Percentiles rank a stretch among this genome's conserved stretches.
These are phyloP conservation scores for Standfussiana lucernea DNA, from an alignment of 2,888 invertebrate genomes.

Conservation along the genomic window DNA sequence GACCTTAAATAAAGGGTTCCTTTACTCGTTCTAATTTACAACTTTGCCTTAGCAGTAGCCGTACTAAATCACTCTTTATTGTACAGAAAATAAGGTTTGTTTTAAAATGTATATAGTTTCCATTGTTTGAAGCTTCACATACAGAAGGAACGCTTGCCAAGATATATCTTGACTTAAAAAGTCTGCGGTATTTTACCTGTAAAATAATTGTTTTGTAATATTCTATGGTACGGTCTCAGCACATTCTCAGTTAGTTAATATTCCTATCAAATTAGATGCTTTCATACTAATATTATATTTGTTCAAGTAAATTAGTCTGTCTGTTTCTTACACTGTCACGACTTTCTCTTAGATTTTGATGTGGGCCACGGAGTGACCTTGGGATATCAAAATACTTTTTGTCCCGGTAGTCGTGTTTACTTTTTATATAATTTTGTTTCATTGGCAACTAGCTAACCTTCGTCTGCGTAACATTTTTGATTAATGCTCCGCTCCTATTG, in stretches of 20 bases:
- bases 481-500: too few relatives aligned
- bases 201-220: neutral
- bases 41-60: neutral
- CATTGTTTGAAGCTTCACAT: constrained; percentile 8
- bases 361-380: too few relatives aligned
- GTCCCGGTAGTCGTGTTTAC: too few relatives aligned
- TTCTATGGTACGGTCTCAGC: neutral
- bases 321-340: too few relatives aligned
- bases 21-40: constrained; percentile 29
- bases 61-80: constrained; percentile 3
- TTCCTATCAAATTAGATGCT: neutral
- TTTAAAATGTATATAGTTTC: constrained; percentile 13
- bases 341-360: too few relatives aligned
- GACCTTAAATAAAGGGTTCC: constrained; percentile 31
- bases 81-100: neutral
- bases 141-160: constrained; percentile 1
- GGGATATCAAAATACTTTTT: too few relatives aligned
- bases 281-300: too few relatives aligned
- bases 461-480: too few relatives aligned
- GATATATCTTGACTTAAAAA: constrained; percentile 16
- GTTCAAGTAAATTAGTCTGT: too few relatives aligned
- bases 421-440: too few relatives aligned
- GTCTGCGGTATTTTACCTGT: neutral
- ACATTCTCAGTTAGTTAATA: neutral
- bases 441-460: too few relatives aligned